Evolutionary conservation across 2,113 vertebrate species (phyloP), one percentile per base, ranked within the genome.

Genomic region (Nothocercus nigrocapillus): DNA sequence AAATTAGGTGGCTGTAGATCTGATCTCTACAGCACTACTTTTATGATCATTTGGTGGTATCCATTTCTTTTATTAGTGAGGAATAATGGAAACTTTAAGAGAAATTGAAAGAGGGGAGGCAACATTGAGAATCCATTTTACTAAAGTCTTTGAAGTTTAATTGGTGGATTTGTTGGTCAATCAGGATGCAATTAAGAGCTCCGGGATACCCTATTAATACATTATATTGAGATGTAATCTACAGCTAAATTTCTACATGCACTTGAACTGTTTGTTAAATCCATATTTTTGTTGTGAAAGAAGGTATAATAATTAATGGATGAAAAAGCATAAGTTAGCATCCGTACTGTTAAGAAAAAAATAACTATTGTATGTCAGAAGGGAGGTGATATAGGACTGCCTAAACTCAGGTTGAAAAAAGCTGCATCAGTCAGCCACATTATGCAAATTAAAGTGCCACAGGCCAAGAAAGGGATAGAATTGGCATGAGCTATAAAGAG

Each of bases 391-490:
- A 32, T 53, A 74, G 38, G 82, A 13, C 25, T 90, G 84, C 32
- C 22, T 82, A 49, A 42, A 70, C 22, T 84, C 54, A 38, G 1
- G 0, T 2, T 69, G 53, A 77, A 53, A 74, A 42, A 44, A 74
- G 6, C 49, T 61, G 9, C 32, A 7, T 82, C 28, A 53, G 19
- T 83, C 62, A 89, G 40, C 24, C 85, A 3, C 58, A 42, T 83
- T 78, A 44, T 64, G 25, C 42, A 75, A 79, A 14, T 56, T 66
- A 86, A 47, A 66, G 9, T 75, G 15, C 38, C 38, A 18, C 40
- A 30, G 88, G 44, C 47, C 58, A 82, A 95, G 58, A 30, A 94
- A 91, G 49, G 45, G 63, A 89, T 42, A 36, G 74, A 89, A 40
- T 49, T 88, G 54, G 59, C 74, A 61, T 73, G 63, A 47, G 24